phyloP scores from a whole-genome alignment of 2,113 vertebrate genomes.

The Dromas ardeola region DNA sequence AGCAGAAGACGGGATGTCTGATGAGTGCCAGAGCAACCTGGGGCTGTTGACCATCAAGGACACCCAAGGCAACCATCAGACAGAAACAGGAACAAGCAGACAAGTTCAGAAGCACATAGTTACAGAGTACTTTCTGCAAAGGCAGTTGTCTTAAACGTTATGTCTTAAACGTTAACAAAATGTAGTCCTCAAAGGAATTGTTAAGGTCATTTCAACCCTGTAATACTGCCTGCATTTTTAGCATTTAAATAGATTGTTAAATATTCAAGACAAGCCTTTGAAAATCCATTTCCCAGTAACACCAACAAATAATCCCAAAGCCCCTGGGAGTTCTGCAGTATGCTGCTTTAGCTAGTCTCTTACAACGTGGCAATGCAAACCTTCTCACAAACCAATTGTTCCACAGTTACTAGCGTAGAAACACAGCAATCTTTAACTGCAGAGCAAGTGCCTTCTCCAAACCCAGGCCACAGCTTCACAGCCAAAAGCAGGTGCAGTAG shows the following conservation, averaged over 20 bases:
- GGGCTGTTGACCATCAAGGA: neutral
- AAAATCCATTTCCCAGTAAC: constrained; percentile 29
- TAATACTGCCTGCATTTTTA: constrained; percentile 20
- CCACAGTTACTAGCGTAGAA: neutral
- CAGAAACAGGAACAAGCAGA: neutral
- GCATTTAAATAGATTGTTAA: constrained; percentile 29
- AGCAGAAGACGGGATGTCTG: neutral
- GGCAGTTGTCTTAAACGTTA: neutral
- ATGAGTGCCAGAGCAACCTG: neutral
- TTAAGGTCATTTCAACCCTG: neutral
- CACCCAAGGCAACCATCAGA: neutral
- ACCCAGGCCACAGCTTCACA: neutral
- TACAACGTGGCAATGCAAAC: neutral
- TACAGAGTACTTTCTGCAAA: neutral
- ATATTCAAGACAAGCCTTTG: constrained; percentile 34
- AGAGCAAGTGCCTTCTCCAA: neutral
- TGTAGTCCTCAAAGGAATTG: constrained; percentile 17
- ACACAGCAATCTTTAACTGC: neutral
- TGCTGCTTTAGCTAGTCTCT: neutral
- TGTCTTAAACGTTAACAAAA: neutral
- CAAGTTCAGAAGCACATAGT: neutral
- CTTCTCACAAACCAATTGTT: neutral
- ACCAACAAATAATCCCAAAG: constrained; percentile 19
- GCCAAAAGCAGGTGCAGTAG: neutral
- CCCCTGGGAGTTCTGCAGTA: neutral